phyloP scores from a whole-genome alignment of 2,888 invertebrate species.

The Drosophila recens region DNA sequence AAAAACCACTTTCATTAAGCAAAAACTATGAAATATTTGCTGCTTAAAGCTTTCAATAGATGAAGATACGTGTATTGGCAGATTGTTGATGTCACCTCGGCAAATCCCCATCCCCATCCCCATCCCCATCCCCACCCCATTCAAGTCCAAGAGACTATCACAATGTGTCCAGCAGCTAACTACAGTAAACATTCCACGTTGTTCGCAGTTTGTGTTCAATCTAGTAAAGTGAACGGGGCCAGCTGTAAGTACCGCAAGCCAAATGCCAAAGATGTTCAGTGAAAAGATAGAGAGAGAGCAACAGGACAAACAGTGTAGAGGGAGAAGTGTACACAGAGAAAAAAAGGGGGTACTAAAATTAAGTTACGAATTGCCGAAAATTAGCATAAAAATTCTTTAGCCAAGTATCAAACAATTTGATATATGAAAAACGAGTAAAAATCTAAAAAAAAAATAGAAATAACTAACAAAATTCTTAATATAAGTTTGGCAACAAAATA shows the following conservation, averaged over 20 bases:
- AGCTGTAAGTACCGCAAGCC: constrained; percentile 65
- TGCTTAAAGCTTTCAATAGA: constrained; percentile 15
- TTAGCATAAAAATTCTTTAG: no score
- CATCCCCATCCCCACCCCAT: constrained; percentile 1
- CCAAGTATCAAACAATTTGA: no score
- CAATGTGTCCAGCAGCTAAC: constrained; percentile 54
- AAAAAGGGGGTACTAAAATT: no score
- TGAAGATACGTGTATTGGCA: constrained; percentile 10
- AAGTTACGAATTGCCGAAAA: no score
- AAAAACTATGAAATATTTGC: constrained; percentile 7
- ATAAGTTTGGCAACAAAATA: no score
- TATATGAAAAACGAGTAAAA: no score
- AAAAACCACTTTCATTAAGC: not conserved
- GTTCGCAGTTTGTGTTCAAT: constrained; percentile 63
- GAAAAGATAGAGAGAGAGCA: constrained; percentile 32
- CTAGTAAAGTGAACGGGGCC: constrained; percentile 62
- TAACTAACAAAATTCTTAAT: no score
- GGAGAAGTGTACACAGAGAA: not conserved
- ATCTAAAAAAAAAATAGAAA: no score
- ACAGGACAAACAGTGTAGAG: constrained; percentile 25
- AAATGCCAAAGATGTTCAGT: constrained; percentile 66
- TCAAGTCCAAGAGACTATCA: constrained; percentile 37
- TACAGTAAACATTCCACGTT: constrained; percentile 55
- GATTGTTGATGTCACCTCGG: constrained; percentile 31
- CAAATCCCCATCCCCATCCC: constrained; percentile 12